Evolutionary conservation across 2,888 invertebrate species (phyloP).

Genomic region (Andrena hattorfiana): DNA sequence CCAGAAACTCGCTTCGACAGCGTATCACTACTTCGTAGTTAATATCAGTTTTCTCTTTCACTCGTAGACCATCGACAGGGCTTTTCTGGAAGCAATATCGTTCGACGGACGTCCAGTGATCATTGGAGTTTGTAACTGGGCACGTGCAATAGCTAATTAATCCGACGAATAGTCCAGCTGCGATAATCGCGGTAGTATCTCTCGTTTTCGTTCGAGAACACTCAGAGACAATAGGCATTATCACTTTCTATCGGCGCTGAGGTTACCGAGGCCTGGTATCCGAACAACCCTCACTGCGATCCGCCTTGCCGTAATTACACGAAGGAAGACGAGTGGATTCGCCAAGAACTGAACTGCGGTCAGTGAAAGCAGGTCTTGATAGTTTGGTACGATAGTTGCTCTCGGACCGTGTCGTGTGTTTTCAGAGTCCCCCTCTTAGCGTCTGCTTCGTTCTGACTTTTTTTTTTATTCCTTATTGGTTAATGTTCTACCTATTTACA

Average conservation of each 20-base stretch:
- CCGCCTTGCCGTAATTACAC: constrained; percentile 35
- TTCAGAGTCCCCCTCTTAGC: constrained; percentile 39
- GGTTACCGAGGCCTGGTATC: background rate
- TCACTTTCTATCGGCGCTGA: background rate
- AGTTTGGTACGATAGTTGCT: constrained; percentile 40
- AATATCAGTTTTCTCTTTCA: constrained; percentile 28
- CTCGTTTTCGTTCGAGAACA: constrained; percentile 1
- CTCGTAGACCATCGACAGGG: constrained; percentile 12
- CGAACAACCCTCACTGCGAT: constrained; percentile 29
- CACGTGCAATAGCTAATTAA: background rate
- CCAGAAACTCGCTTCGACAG: constrained; percentile 20
- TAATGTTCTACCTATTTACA: constrained; percentile 74
- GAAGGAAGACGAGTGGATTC: constrained; percentile 64
- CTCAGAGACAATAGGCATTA: constrained; percentile 7
- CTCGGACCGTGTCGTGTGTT: constrained; percentile 32
- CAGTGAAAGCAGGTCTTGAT: constrained; percentile 45
- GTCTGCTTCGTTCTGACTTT: constrained; percentile 36
- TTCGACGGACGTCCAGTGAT: constrained; percentile 26
- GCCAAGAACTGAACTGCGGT: constrained; percentile 48
- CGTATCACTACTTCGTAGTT: constrained; percentile 37
- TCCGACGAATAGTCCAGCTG: constrained; percentile 12
- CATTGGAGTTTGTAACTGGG: constrained; percentile 3
- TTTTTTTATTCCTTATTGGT: constrained; percentile 44
- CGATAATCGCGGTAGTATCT: background rate
- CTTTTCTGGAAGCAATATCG: constrained; percentile 53